phyloP scores from a whole-genome alignment of 2,797 vertebrate species.

The Hephaestus fuliginosus region DNA sequence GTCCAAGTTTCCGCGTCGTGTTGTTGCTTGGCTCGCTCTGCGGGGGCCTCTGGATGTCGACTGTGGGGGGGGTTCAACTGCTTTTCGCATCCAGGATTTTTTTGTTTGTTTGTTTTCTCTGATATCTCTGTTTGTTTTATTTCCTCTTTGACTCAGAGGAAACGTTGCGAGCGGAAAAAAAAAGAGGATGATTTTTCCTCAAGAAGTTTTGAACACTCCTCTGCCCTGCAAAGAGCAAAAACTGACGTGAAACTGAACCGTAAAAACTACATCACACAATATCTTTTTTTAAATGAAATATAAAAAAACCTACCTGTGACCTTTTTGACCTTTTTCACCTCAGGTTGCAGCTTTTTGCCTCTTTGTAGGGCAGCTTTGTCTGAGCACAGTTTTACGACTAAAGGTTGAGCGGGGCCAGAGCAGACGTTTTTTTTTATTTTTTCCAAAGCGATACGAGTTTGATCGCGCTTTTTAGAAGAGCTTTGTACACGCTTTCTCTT shows the following conservation, averaged over 20 bases:
- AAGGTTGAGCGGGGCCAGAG: slow-evolving; percentile 55
- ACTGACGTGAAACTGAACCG: neutral
- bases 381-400: slow-evolving; percentile 51
- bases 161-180: neutral
- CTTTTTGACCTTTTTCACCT: slow-evolving; percentile 15
- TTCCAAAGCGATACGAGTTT: slow-evolving; percentile 11
- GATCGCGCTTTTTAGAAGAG: slow-evolving; percentile 38
- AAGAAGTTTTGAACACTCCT: slow-evolving; percentile 34
- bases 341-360: slow-evolving; percentile 25
- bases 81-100: slow-evolving; percentile 1
- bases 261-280: too few relatives aligned
- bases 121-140: slow-evolving; percentile 6
- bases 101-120: neutral
- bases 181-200: neutral
- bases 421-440: neutral
- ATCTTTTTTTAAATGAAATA: too few relatives aligned
- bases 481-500: slow-evolving; percentile 50
- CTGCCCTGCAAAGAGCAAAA: slow-evolving; percentile 41
- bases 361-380: slow-evolving; percentile 36
- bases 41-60: neutral
- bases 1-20: neutral
- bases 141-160: slow-evolving; percentile 28
- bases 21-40: slow-evolving; percentile 12
- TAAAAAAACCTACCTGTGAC: neutral
- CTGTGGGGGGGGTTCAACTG: neutral